Evolutionary conservation across 2,888 invertebrate genomes (phyloP).

Genomic region (Parascotia fuliginaria): DNA sequence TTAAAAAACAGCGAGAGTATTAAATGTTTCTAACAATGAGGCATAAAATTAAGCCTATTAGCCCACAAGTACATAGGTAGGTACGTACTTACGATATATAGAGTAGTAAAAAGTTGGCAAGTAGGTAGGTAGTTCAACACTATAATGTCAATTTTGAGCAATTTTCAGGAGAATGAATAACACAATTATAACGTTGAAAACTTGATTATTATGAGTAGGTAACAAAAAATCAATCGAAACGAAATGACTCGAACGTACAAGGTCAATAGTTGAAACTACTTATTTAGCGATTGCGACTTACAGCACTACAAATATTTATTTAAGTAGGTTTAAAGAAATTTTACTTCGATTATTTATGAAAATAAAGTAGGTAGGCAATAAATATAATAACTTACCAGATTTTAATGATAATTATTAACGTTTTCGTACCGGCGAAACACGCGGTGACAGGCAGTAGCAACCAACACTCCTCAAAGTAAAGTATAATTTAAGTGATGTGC

Average conservation of each 20-base stretch:
- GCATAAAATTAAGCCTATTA: no score
- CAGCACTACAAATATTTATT: neutral
- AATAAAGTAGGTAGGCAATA: no score
- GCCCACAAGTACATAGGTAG: no score
- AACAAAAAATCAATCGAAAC: conserved; percentile 44
- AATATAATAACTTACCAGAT: conserved; percentile 54
- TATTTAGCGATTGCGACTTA: neutral
- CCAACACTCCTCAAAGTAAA: conserved; percentile 35
- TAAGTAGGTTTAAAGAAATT: conserved; percentile 16
- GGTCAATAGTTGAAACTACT: conserved; percentile 25
- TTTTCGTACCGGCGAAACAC: conserved; percentile 62
- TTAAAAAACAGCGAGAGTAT: no score
- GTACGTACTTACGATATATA: no score
- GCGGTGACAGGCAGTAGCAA: conserved; percentile 62
- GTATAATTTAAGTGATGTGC: conserved; percentile 13
- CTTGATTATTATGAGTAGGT: conserved; percentile 24
- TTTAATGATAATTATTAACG: conserved; percentile 44
- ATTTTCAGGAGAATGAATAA: no score
- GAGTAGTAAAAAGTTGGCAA: no score
- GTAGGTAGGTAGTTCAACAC: no score
- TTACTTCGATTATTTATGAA: conserved; percentile 8
- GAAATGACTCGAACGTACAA: conserved; percentile 36
- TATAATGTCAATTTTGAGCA: no score
- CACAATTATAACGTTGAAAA: conserved; percentile 25
- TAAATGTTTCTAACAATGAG: no score